Evolutionary conservation across 1,140 invertebrate species (phyloP).

Genomic region (Anagrus nilaparvatae): DNA sequence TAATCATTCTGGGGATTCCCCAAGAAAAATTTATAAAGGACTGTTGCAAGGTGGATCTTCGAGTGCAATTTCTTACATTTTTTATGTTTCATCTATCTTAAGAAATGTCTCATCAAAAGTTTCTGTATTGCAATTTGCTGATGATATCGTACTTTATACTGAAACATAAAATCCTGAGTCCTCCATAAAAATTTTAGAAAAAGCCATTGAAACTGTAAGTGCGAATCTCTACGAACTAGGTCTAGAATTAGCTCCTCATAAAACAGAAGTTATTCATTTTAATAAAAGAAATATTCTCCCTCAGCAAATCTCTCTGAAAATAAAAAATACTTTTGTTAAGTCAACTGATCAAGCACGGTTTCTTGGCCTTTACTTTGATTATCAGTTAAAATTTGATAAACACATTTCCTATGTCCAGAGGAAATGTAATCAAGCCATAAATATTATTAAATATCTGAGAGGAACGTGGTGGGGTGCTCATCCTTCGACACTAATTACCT

Average conservation of each 20-base stretch:
- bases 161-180: neutral
- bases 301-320: neutral
- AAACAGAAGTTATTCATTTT: conserved; percentile 1
- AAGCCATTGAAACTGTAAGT: neutral
- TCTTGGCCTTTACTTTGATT: neutral
- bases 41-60: neutral
- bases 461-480: conserved; percentile 4
- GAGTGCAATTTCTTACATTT: neutral
- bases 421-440: neutral
- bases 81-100: neutral
- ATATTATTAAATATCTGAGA: neutral
- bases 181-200: neutral
- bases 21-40: neutral
- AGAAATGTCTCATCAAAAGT: neutral
- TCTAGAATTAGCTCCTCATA: neutral
- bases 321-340: neutral
- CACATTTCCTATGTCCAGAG: neutral
- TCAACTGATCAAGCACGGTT: neutral
- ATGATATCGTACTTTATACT: neutral
- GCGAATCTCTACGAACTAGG: neutral
- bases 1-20: neutral
- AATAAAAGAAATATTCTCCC: neutral
- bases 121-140: neutral
- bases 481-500: neutral
- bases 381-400: neutral